A percentile compares a stretch with the other conserved stretches of the same genome.
phyloP scores from a whole-genome alignment of 2,113 vertebrate species.

The Buteo buteo region DNA sequence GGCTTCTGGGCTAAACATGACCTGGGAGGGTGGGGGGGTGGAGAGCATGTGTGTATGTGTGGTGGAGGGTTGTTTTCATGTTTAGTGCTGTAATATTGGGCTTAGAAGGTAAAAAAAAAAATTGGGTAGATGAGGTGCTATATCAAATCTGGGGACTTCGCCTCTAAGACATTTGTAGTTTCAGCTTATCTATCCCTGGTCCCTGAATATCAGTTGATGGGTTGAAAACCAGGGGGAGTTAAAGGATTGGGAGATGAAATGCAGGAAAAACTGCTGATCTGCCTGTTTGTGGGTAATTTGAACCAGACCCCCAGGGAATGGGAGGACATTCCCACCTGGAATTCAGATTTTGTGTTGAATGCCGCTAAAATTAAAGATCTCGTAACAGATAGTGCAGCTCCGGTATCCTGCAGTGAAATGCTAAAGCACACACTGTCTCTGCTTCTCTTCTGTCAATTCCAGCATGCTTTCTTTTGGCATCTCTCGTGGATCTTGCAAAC shows the following conservation, averaged over 20 bases:
- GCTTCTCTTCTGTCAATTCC: slow-evolving; percentile 13
- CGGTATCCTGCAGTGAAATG: not conserved
- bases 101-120: not conserved
- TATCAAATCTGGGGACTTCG: not conserved
- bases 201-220: not conserved
- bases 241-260: not conserved
- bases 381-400: not conserved
- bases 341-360: slow-evolving; percentile 34
- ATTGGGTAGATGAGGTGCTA: not conserved
- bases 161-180: not conserved
- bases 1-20: not conserved
- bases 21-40: too few species aligned
- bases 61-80: not conserved
- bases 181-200: not conserved
- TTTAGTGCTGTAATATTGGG: not conserved
- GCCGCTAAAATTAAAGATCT: not conserved
- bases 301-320: not conserved
- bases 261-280: not conserved
- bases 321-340: slow-evolving; percentile 38
- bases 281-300: not conserved
- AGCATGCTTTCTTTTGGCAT: slow-evolving; percentile 37
- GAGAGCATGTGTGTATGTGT: not conserved
- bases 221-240: not conserved
- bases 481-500: not conserved
- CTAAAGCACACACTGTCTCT: not conserved